Conservation (phyloP, 2,797 vertebrate species). For the Sebastes cheni region DNA sequence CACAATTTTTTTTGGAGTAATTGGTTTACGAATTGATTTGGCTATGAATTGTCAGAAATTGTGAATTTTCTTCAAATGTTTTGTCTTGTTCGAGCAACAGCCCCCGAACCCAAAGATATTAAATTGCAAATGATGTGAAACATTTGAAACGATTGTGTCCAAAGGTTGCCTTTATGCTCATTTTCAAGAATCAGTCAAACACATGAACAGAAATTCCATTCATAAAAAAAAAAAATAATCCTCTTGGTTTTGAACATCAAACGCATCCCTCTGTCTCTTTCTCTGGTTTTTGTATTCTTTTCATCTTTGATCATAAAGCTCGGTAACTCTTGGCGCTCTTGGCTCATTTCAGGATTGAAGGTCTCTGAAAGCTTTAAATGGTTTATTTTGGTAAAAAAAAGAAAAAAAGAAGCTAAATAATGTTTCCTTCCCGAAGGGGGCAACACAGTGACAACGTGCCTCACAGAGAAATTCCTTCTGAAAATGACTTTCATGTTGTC, state of each 20-base stretch:
- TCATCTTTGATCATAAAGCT: slow-evolving; percentile 54
- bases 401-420: neutral
- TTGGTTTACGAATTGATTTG: too few species aligned
- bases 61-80: too few species aligned
- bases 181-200: slow-evolving; percentile 7
- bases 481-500: slow-evolving; percentile 16
- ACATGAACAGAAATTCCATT: neutral
- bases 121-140: too few species aligned
- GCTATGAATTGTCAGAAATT: too few species aligned
- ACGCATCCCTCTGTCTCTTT: slow-evolving; percentile 10
- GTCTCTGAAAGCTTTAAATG: slow-evolving; percentile 16
- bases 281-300: slow-evolving; percentile 36
- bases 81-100: too few species aligned
- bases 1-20: too few species aligned
- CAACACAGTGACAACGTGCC: neutral
- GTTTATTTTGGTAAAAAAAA: slow-evolving; percentile 21
- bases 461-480: neutral
- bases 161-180: neutral
- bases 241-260: slow-evolving; percentile 34
- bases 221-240: slow-evolving; percentile 19
- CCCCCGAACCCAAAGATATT: too few species aligned
- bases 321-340: slow-evolving; percentile 14
- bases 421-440: neutral
- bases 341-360: slow-evolving; percentile 26
- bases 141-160: neutral